These are phyloP conservation scores for Panulirus ornatus DNA, from an alignment of 1,140 invertebrate species.

Conservation along the genomic window DNA sequence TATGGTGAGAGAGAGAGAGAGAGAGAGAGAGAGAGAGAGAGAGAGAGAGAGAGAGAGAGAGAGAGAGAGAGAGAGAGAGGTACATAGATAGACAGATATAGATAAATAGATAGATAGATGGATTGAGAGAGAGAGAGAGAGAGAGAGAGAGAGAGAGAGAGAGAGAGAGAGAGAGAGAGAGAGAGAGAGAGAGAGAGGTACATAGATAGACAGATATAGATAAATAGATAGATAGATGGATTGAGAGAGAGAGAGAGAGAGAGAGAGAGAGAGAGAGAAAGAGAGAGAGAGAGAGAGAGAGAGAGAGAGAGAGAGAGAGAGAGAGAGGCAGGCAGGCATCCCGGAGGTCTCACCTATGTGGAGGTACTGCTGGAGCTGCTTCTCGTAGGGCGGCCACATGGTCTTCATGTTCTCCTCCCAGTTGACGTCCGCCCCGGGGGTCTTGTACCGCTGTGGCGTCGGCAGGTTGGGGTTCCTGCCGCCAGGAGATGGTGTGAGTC, in stretches of 20 bases:
- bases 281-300: not conserved
- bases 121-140: too few relatives aligned
- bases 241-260: too few relatives aligned
- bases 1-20: too few relatives aligned
- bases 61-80: too few relatives aligned
- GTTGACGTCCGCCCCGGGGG: slow-evolving; percentile 79
- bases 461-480: slow-evolving; percentile 86
- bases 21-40: slow-evolving; percentile 6
- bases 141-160: slow-evolving; percentile 7
- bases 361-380: slow-evolving; percentile 85
- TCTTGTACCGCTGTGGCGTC: slow-evolving; percentile 81
- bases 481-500: too few relatives aligned
- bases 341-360: slow-evolving; percentile 88
- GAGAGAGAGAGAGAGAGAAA: slow-evolving; percentile 6
- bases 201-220: too few relatives aligned
- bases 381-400: slow-evolving; percentile 89
- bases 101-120: too few relatives aligned
- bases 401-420: slow-evolving; percentile 84
- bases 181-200: too few relatives aligned
- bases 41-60: slow-evolving; percentile 1
- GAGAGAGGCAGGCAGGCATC: too few relatives aligned
- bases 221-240: too few relatives aligned
- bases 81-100: too few relatives aligned
- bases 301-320: too few relatives aligned
- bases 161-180: slow-evolving; percentile 7